These are phyloP conservation scores for Phylloscopus trochiloides DNA, from an alignment of 2,113 vertebrate species.

Conservation along the genomic window DNA sequence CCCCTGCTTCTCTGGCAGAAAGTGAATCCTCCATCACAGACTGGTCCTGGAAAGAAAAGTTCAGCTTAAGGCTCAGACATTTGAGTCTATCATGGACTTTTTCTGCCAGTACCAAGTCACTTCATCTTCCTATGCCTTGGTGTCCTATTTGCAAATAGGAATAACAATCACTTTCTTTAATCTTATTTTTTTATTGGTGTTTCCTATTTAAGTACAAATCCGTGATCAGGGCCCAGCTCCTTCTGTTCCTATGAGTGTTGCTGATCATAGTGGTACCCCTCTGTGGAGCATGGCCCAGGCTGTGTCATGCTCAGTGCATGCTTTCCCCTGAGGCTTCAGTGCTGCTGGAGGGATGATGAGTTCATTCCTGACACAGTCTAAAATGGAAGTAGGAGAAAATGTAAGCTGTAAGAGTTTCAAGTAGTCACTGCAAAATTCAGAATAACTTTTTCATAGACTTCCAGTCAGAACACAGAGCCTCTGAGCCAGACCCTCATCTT, in stretches of 20 bases:
- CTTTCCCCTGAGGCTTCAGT: not conserved
- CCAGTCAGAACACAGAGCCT: not conserved
- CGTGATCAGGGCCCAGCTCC: not conserved
- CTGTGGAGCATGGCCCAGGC: rapidly evolving
- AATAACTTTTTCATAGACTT: not conserved
- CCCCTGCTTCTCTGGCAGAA: not conserved
- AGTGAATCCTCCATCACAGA: not conserved
- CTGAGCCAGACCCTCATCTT: not conserved
- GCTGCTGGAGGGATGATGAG: not conserved
- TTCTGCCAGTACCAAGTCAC: not conserved
- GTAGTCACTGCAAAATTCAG: not conserved
- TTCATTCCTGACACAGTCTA: not conserved
- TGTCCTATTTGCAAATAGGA: not conserved
- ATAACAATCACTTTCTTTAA: not conserved
- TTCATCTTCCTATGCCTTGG: not conserved
- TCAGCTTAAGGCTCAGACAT: not conserved
- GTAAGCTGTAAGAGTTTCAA: not conserved
- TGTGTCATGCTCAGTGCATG: rapidly evolving
- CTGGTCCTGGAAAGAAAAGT: not conserved
- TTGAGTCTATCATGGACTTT: not conserved
- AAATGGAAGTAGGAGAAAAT: not conserved
- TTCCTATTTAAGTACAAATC: not conserved
- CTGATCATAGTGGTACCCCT: not conserved
- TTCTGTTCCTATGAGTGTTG: rapidly evolving
- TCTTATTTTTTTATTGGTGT: not conserved